Evolutionary conservation across 2,113 vertebrate genomes (phyloP).

Genomic region (Microtus pennsylvanicus): DNA sequence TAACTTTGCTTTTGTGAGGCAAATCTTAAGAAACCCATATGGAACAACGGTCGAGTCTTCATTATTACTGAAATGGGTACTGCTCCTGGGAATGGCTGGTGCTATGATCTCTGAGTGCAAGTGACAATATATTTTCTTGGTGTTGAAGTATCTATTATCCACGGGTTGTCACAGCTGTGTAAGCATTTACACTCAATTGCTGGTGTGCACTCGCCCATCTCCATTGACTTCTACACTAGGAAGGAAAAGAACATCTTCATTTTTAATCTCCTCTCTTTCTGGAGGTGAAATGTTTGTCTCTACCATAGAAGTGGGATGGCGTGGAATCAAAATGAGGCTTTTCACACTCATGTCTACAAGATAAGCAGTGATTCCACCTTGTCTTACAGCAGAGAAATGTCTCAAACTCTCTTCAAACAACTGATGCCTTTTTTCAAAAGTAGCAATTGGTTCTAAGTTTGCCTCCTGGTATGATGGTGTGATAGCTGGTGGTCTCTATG

Average conservation of each 20-base stretch:
- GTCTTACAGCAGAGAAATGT: constrained; percentile 35
- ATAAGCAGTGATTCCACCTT: constrained; percentile 6
- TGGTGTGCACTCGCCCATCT: constrained; percentile 27
- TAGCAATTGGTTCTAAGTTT: not conserved
- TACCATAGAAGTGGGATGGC: constrained; percentile 57
- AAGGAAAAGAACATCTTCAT: not conserved
- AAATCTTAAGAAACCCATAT: not conserved
- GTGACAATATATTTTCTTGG: constrained; percentile 49
- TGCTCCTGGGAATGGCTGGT: not conserved
- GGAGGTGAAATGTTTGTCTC: constrained; percentile 59
- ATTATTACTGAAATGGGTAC: not conserved
- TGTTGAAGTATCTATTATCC: constrained; percentile 59
- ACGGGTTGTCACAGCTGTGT: not conserved
- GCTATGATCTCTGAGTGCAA: constrained; percentile 18
- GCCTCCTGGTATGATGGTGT: not conserved
- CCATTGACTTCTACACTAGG: not conserved
- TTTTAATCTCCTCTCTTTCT: not conserved
- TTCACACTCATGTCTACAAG: constrained; percentile 20
- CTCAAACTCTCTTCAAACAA: constrained; percentile 35
- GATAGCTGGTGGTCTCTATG: not conserved
- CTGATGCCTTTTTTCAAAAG: not conserved
- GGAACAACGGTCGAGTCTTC: not conserved
- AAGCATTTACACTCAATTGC: constrained; percentile 60
- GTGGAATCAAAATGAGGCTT: constrained; percentile 63
- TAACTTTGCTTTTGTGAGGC: not conserved